These are phyloP conservation scores for Nipponia nippon DNA, from an alignment of 2,113 vertebrate genomes.

Conservation along the genomic window DNA sequence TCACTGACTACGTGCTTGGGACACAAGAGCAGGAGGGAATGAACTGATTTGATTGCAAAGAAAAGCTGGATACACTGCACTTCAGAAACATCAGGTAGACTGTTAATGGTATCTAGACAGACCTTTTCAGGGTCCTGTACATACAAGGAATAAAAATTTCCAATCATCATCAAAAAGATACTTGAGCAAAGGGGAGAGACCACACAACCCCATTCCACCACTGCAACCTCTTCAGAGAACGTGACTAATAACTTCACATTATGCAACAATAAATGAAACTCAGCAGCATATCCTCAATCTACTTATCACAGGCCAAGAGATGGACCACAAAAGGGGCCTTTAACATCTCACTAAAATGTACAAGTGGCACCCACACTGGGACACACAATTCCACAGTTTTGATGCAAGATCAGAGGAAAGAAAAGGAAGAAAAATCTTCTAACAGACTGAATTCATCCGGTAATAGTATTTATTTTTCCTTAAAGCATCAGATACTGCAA, in stretches of 20 bases:
- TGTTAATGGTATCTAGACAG: background rate
- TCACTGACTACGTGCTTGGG: background rate
- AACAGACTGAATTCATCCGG: background rate
- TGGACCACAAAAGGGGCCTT: background rate
- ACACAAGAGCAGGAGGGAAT: background rate
- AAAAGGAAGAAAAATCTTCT: background rate
- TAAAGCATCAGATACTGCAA: background rate
- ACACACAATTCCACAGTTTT: background rate
- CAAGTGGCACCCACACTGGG: background rate
- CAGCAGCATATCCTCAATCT: background rate
- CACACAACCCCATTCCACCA: background rate
- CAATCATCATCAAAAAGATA: background rate
- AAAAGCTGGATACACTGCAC: background rate
- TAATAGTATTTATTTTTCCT: background rate
- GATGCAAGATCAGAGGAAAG: background rate
- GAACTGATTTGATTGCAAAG: background rate
- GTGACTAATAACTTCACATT: background rate
- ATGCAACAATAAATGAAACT: background rate
- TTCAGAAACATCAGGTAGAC: background rate
- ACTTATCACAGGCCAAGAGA: background rate
- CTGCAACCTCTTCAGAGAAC: background rate
- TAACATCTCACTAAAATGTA: background rate
- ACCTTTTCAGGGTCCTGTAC: background rate
- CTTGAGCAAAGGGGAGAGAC: background rate
- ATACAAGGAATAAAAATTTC: background rate